Evolutionary conservation across 2,888 invertebrate genomes (phyloP).

Genomic region (Chalcis sispes): DNA sequence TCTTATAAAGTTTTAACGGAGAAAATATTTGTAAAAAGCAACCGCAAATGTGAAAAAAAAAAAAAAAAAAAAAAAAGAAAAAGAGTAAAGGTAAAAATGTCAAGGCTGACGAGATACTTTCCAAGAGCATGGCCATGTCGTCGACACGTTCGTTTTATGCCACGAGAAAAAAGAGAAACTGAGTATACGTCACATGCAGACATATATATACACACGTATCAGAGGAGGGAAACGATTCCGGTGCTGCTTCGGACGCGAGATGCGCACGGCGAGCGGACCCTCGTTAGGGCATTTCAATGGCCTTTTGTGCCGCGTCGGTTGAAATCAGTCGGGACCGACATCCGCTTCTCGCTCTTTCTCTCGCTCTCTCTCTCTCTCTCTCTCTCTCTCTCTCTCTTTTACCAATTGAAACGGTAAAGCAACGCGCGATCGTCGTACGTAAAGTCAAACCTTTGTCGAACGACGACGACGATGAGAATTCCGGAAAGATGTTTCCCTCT

Average conservation of each 20-base stretch:
- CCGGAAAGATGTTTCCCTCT: slow-evolving; percentile 17
- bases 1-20: too few relatives aligned
- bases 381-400: too few relatives aligned
- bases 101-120: not conserved
- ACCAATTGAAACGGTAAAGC: slow-evolving; percentile 54
- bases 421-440: slow-evolving; percentile 45
- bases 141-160: slow-evolving; percentile 56
- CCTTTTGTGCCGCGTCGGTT: slow-evolving; percentile 57
- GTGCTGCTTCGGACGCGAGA: not conserved
- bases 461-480: not conserved
- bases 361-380: too few relatives aligned
- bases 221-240: slow-evolving; percentile 16
- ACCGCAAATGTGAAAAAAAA: too few relatives aligned
- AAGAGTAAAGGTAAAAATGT: not conserved
- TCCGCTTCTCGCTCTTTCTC: too few relatives aligned
- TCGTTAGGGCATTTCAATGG: slow-evolving; percentile 66
- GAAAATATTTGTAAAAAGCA: too few relatives aligned
- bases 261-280: slow-evolving; percentile 57
- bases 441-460: slow-evolving; percentile 47
- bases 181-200: too few relatives aligned
- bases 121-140: slow-evolving; percentile 15
- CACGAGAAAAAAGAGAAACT: too few relatives aligned
- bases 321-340: slow-evolving; percentile 40
- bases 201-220: too few relatives aligned
- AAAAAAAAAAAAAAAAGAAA: too few relatives aligned